Evolutionary conservation across 2,797 vertebrate genomes (phyloP).

Genomic region (Picus viridis): DNA sequence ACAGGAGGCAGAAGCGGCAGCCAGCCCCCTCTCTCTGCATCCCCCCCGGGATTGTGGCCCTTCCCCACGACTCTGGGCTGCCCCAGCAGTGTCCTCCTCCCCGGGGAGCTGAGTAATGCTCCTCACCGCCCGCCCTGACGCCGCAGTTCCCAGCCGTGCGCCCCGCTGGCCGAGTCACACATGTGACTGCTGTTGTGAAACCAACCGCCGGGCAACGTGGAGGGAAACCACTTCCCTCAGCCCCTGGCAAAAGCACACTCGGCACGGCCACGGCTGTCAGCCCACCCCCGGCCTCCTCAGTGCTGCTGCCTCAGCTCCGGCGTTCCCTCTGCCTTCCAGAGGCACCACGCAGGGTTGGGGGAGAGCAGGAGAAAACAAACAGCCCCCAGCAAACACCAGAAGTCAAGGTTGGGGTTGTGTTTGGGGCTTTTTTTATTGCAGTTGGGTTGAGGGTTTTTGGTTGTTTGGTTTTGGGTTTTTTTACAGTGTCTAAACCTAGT

Average conservation of each 20-base stretch:
- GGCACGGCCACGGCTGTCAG: rapidly evolving
- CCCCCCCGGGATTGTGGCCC: rapidly evolving
- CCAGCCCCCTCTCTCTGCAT: rapidly evolving
- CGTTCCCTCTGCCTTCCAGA: background rate
- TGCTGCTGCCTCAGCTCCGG: background rate
- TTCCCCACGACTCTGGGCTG: background rate
- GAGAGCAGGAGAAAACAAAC: background rate
- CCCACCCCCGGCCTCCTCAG: background rate
- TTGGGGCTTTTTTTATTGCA: background rate
- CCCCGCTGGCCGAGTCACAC: background rate
- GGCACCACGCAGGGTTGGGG: rapidly evolving
- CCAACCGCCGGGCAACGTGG: background rate
- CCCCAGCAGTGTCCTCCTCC: background rate
- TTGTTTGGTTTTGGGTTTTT: background rate
- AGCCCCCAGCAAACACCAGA: background rate
- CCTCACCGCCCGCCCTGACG: rapidly evolving
- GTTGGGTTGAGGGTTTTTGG: background rate
- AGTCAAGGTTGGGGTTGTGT: background rate
- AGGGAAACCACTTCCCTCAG: background rate
- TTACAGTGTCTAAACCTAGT: background rate
- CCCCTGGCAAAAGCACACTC: background rate
- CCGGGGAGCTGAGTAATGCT: rapidly evolving
- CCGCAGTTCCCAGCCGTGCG: rapidly evolving
- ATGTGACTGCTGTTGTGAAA: background rate
- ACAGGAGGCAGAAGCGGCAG: background rate